Evolutionary conservation across 2,113 vertebrate species (phyloP), one percentile per base, ranked within the genome.

Genomic region (Suricata suricatta): DNA sequence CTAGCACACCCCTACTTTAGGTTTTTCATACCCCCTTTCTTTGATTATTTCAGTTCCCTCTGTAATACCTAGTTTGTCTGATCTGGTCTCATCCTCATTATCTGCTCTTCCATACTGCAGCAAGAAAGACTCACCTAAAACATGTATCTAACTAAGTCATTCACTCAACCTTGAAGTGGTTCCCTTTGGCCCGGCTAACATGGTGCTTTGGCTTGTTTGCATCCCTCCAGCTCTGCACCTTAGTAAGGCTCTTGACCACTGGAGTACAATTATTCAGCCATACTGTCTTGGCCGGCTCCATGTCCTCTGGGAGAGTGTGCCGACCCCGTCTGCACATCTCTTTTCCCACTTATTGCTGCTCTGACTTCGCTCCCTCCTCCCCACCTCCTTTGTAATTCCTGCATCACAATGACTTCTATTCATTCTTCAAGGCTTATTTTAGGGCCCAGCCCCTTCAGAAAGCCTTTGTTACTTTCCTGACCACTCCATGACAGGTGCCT

Each of bases 401-500:
- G 25, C 2, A 63, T 50, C 19, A 71, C 52, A 23, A n/a, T 71
- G n/a, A 41, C 15, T 87, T 41, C 66, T 87, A 11, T 27, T n/a
- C 31, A 50, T 33, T 90, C 35, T 60, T 88, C 17, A 29, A 87
- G 68, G 19, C 14, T 93, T 69, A 27, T 84, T 69, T 82, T 57
- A n/a, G 72, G 63, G 3, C 16, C 29, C 9, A 29, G 16, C 3
- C 7, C 38, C 27, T n/a, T 33, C 35, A 57, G 17, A 71, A 93
- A 88, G 23, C n/a, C 3, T 23, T n/a, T 21, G n/a, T 23, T 68
- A 57, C 14, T 92, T 27, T 21, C 23, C 8, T 6, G 9, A 27
- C 54, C 13, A 0, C 7, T 66, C 5, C 0, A 1, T 19, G 31
- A 35, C 7, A 27, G n/a, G 3, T 1, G 0, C 14, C n/a, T 84